A percentile compares a stretch with the other conserved stretches of the same genome.
Conservation (phyloP, 2,888 invertebrate genomes). For the Cancer borealis region DNA sequence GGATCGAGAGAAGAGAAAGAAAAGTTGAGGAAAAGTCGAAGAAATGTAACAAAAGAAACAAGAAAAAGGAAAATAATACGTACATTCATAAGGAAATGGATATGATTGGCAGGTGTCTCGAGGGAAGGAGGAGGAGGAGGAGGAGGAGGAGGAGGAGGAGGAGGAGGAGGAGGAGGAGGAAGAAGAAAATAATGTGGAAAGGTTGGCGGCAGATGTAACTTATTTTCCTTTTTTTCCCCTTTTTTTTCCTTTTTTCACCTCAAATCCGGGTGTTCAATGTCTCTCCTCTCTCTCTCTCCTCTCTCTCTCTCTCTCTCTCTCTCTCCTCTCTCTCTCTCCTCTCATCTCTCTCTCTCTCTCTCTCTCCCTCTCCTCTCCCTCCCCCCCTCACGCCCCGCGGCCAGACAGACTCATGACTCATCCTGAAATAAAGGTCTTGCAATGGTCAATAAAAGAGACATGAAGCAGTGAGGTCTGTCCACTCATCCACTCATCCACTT, state of each 20-base stretch:
- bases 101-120: too few species aligned
- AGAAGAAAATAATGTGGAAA: neutral
- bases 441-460: neutral
- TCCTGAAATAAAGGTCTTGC: neutral
- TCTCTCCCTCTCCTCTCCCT: neutral
- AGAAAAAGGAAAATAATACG: too few species aligned
- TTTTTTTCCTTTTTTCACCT: neutral
- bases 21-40: too few species aligned
- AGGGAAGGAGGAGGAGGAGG: neutral
- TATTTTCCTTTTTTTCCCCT: neutral
- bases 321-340: constrained; percentile 18
- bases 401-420: neutral
- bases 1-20: too few species aligned
- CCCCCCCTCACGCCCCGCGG: neutral
- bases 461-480: neutral
- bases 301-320: neutral
- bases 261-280: neutral
- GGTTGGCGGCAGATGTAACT: neutral
- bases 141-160: neutral
- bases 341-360: constrained; percentile 21
- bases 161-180: neutral
- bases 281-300: neutral
- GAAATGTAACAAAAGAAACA: too few species aligned
- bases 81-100: too few species aligned
- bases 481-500: neutral